phyloP scores from a whole-genome alignment of 2,113 vertebrate genomes.

The Embiotoca jacksoni region DNA sequence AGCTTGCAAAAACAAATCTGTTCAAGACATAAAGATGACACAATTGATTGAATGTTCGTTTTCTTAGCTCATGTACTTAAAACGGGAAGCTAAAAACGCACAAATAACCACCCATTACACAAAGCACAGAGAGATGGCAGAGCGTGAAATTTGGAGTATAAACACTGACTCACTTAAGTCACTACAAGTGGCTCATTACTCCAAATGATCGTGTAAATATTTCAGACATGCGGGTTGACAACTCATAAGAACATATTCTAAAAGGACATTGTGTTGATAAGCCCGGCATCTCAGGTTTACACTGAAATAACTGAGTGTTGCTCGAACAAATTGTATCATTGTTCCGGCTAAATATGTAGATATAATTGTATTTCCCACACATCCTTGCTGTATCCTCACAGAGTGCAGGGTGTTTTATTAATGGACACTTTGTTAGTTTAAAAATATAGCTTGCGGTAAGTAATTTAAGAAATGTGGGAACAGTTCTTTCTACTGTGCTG shows the following conservation, averaged over 20 bases:
- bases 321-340: conserved; percentile 23
- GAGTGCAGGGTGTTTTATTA: not conserved
- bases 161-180: conserved; percentile 33
- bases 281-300: conserved; percentile 23
- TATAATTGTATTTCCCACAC: conserved; percentile 41
- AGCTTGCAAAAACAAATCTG: conserved; percentile 2
- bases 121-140: conserved; percentile 20
- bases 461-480: not conserved
- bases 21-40: not conserved
- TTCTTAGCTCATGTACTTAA: not conserved
- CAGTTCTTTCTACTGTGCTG: conserved; percentile 3
- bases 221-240: conserved; percentile 47
- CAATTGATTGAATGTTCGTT: not conserved
- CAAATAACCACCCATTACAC: conserved; percentile 1
- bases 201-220: conserved; percentile 61
- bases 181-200: conserved; percentile 36
- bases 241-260: conserved; percentile 9
- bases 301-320: conserved; percentile 14
- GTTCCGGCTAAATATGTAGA: conserved; percentile 19
- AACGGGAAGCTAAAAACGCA: not conserved
- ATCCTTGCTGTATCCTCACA: conserved; percentile 19
- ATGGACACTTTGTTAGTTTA: conserved; percentile 16
- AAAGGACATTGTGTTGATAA: conserved; percentile 44
- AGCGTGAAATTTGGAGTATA: conserved; percentile 14
- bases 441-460: not conserved